Conservation (phyloP, 2,797 vertebrate genomes). For the Rhinatrema bivittatum region DNA sequence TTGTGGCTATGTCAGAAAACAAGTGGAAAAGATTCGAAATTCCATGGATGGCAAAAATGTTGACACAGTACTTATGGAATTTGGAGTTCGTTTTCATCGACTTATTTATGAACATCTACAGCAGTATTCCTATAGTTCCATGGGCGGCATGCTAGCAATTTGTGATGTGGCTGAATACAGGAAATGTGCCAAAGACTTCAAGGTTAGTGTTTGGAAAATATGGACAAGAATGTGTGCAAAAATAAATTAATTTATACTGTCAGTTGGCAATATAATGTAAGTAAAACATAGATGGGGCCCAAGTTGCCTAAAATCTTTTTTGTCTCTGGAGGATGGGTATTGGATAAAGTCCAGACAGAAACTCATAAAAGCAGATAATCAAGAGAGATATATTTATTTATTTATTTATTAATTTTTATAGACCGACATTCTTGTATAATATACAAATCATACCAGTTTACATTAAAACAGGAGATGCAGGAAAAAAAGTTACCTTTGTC, state of each 20-base stretch:
- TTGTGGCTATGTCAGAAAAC: constrained; percentile 85
- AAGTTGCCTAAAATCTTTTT: no score
- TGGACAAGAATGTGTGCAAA: neutral
- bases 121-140: constrained; percentile 95
- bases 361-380: no score
- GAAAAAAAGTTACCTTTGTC: no score
- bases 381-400: no score
- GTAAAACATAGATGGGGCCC: no score
- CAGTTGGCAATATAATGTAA: no score
- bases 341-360: no score
- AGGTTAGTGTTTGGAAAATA: constrained; percentile 54
- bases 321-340: no score
- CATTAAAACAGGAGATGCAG: no score
- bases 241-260: fast-evolving
- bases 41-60: constrained; percentile 98
- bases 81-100: constrained; percentile 93
- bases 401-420: no score
- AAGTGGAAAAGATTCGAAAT: constrained; percentile 90
- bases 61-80: constrained; percentile 90
- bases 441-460: no score
- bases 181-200: constrained; percentile 95
- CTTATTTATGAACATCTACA: constrained; percentile 95
- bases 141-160: constrained; percentile 98
- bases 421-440: no score
- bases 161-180: constrained; percentile 96